Percentiles rank a stretch among this genome's conserved stretches.
These are phyloP conservation scores for Cryptocheilus praepositus DNA, from an alignment of 2,888 invertebrate genomes.

Conservation along the genomic window DNA sequence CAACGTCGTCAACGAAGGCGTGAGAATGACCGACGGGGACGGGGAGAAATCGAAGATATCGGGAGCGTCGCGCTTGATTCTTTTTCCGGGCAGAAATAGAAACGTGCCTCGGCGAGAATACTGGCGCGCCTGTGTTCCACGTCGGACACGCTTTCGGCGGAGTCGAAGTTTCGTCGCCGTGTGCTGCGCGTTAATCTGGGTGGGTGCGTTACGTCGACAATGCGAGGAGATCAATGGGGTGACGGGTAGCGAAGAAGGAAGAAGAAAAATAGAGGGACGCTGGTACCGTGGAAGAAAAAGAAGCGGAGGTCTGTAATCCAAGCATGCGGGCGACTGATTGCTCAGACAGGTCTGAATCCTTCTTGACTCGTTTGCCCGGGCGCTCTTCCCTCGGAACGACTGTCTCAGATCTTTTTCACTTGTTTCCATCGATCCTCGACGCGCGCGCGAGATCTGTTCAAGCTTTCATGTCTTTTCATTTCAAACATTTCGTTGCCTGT, in stretches of 20 bases:
- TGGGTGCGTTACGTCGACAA: slow-evolving; percentile 15
- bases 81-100: no score
- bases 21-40: slow-evolving; percentile 18
- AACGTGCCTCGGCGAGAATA: no score
- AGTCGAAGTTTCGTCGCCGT: no score
- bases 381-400: slow-evolving; percentile 12
- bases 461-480: no score
- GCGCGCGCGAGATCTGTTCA: no score
- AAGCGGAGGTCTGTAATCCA: slow-evolving; percentile 45
- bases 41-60: neutral
- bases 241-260: slow-evolving; percentile 11
- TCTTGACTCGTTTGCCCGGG: slow-evolving; percentile 25
- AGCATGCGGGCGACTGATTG: slow-evolving; percentile 54
- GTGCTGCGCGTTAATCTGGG: no score
- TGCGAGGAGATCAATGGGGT: slow-evolving; percentile 14
- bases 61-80: no score
- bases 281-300: slow-evolving; percentile 24
- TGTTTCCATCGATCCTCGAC: no score
- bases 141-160: no score
- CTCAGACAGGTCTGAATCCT: slow-evolving; percentile 38
- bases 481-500: no score
- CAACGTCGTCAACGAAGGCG: no score
- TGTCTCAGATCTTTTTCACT: slow-evolving; percentile 9
- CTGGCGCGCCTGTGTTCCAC: no score
- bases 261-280: slow-evolving; percentile 15